Evolutionary conservation across 2,888 invertebrate species (phyloP).

Genomic region (Xylophagus ater): DNA sequence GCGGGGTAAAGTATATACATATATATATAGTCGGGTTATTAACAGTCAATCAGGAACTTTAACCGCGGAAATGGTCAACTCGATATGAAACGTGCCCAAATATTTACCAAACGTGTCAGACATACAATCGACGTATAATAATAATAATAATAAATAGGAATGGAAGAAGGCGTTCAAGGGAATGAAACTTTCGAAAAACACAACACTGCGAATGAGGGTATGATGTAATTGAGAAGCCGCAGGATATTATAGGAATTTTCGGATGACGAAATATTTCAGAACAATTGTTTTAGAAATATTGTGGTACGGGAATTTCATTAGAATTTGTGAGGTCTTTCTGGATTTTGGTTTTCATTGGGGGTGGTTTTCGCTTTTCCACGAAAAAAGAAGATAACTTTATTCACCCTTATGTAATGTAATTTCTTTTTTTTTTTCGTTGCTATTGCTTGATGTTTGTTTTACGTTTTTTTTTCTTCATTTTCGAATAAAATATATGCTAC

Average conservation of each 20-base stretch:
- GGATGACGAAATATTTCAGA: too few species aligned
- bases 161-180: not conserved
- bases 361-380: too few species aligned
- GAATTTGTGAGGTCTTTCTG: too few species aligned
- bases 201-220: not conserved
- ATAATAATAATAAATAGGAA: not conserved
- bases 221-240: too few species aligned
- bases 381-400: too few species aligned
- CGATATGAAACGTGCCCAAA: slow-evolving; percentile 30
- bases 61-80: slow-evolving; percentile 17
- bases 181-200: not conserved
- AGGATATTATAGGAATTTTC: too few species aligned
- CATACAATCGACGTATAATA: slow-evolving; percentile 18
- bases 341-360: too few species aligned
- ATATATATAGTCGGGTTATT: too few species aligned
- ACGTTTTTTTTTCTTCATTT: not conserved
- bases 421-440: not conserved
- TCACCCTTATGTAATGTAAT: slow-evolving; percentile 2
- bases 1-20: too few species aligned
- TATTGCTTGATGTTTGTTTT: not conserved
- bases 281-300: not conserved
- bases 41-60: slow-evolving; percentile 25
- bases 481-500: too few species aligned
- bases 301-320: too few species aligned
- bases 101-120: slow-evolving; percentile 38